Conservation (phyloP, 2,797 vertebrate species). For the Austrolebias charrua region DNA sequence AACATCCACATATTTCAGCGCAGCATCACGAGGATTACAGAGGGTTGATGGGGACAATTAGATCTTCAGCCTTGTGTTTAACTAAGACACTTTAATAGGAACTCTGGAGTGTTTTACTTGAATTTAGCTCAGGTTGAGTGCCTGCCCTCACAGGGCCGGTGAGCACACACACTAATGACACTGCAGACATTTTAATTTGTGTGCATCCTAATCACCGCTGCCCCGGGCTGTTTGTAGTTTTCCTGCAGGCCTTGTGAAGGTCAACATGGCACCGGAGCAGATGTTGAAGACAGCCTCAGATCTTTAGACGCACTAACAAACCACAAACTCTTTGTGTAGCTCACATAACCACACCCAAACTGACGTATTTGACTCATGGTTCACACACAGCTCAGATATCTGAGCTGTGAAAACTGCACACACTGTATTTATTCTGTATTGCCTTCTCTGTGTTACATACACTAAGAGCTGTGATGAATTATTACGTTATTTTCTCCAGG, state of each 20-base stretch:
- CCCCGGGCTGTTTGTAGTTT: slow-evolving; percentile 61
- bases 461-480: slow-evolving; percentile 1
- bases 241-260: slow-evolving; percentile 57
- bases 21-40: background rate
- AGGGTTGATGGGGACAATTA: background rate
- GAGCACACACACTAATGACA: slow-evolving; percentile 49
- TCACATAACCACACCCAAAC: background rate
- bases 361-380: background rate
- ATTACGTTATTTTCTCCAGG: slow-evolving; percentile 10
- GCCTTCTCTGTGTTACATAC: background rate
- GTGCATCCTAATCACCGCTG: slow-evolving; percentile 61
- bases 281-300: slow-evolving; percentile 48
- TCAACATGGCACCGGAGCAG: slow-evolving; percentile 55
- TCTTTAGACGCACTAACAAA: slow-evolving; percentile 13
- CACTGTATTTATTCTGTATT: background rate
- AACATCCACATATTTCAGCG: no score
- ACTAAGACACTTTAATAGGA: slow-evolving; percentile 22
- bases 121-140: slow-evolving; percentile 48
- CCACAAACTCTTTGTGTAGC: background rate
- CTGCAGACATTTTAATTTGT: slow-evolving; percentile 59
- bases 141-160: slow-evolving; percentile 29
- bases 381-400: background rate
- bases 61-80: slow-evolving; percentile 9
- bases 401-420: background rate
- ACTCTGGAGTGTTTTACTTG: slow-evolving; percentile 39